phyloP scores from a whole-genome alignment of 2,797 vertebrate species.

The Caiman crocodilus region DNA sequence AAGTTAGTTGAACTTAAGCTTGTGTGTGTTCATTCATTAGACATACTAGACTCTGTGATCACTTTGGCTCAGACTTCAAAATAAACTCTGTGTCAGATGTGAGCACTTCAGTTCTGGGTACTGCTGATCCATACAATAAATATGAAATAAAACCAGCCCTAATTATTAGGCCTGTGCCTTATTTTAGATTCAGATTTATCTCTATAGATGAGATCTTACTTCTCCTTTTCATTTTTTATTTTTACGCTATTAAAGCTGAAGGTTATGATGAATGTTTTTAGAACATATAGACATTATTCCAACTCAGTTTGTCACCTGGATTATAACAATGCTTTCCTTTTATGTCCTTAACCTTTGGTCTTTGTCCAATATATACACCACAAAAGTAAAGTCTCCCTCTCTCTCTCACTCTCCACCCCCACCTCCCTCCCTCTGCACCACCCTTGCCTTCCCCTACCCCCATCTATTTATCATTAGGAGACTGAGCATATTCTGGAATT shows the following conservation, averaged over 20 bases:
- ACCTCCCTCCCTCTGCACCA: no score
- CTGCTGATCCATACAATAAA: neutral
- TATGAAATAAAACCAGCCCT: conserved; percentile 34
- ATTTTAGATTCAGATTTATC: conserved; percentile 4
- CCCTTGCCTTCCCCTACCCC: no score
- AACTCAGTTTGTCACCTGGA: neutral
- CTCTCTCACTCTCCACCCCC: neutral
- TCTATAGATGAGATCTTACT: neutral
- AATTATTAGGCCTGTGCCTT: neutral
- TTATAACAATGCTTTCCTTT: neutral
- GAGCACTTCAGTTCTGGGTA: neutral
- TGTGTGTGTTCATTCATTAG: neutral
- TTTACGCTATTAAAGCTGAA: conserved; percentile 24
- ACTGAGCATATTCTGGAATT: neutral
- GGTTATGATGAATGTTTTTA: neutral
- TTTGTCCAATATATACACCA: neutral
- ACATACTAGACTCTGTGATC: neutral
- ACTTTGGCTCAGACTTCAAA: neutral
- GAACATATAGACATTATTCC: neutral
- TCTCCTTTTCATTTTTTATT: neutral
- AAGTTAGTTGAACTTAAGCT: neutral
- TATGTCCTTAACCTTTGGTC: neutral
- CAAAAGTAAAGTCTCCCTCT: no score
- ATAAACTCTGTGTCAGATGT: neutral
- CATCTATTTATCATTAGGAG: neutral